Evolutionary conservation across 2,888 invertebrate species (phyloP).

Genomic region (Matsumyia berberina): DNA sequence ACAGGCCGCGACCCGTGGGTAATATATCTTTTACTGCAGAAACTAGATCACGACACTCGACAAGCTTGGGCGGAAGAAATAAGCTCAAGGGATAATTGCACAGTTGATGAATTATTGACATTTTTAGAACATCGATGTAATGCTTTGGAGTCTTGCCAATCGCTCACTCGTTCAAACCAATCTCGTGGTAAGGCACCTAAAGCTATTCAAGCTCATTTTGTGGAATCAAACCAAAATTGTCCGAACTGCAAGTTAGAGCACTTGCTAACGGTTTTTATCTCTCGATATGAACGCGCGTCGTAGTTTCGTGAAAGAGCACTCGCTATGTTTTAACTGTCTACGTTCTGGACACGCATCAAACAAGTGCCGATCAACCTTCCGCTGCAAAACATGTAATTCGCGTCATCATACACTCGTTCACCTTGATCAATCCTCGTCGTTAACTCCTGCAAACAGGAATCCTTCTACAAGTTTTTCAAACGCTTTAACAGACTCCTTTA

Average conservation of each 20-base stretch:
- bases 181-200: conserved; percentile 4
- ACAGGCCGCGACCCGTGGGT: conserved; percentile 16
- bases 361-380: not conserved
- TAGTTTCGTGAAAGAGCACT: not conserved
- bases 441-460: too few species aligned
- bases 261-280: not conserved
- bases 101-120: not conserved
- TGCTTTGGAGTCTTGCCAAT: conserved; percentile 5
- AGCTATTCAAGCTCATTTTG: too few species aligned
- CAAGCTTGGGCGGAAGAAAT: conserved; percentile 14
- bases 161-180: not conserved
- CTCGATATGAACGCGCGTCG: not conserved
- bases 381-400: conserved; percentile 1
- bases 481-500: too few species aligned
- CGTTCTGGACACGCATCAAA: not conserved
- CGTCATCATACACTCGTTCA: not conserved
- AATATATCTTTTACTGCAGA: conserved; percentile 14
- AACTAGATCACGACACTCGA: not conserved
- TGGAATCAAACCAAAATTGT: too few species aligned
- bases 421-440: not conserved
- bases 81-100: conserved; percentile 7
- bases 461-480: too few species aligned
- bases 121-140: conserved; percentile 1
- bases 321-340: conserved; percentile 1
- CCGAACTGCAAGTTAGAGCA: too few species aligned